Conservation (phyloP, 30 jellyfish, hydroid and myxozoan genomes). For the Aurelia sp. region DNA sequence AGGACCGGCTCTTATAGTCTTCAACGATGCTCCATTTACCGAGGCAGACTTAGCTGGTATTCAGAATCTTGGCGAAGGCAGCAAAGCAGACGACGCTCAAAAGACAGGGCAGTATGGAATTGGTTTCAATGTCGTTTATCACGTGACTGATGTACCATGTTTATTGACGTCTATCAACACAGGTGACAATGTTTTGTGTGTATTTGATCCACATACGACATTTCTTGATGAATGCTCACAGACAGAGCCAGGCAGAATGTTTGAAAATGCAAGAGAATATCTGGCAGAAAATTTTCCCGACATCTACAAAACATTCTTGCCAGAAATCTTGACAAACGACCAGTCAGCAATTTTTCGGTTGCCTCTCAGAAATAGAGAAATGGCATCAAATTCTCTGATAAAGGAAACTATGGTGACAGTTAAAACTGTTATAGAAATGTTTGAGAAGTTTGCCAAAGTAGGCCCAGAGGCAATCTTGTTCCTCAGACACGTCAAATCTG, state of each 20-base stretch:
- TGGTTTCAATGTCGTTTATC: conserved; percentile 87
- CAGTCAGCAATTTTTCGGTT: conserved; percentile 73
- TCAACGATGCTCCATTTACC: conserved; percentile 70
- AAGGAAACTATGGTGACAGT: conserved; percentile 20
- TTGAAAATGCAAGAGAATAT: conserved; percentile 52
- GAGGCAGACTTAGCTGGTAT: conserved; percentile 68
- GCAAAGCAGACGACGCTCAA: conserved; percentile 54
- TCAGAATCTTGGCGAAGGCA: conserved; percentile 77
- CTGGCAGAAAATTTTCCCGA: conserved; percentile 34
- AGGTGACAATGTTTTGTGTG: conserved; percentile 43
- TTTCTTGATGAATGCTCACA: conserved; percentile 51
- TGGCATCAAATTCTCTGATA: conserved; percentile 44
- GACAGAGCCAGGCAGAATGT: conserved; percentile 74
- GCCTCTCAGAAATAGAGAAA: conserved; percentile 58
- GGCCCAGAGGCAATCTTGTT: conserved; percentile 53
- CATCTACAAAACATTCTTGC: conserved; percentile 33
- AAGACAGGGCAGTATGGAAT: conserved; percentile 91
- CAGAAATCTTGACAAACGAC: conserved; percentile 17
- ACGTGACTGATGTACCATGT: conserved; percentile 79
- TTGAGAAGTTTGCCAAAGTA: conserved; percentile 19
- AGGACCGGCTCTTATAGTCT: conserved; percentile 83
- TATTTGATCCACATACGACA: conserved; percentile 81
- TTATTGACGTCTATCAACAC: conserved; percentile 43
- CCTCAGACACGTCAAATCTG: conserved; percentile 29
- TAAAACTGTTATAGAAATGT: conserved; percentile 29